Evolutionary conservation across 2,888 invertebrate genomes (phyloP).

Genomic region (Ectropis crepuscularia): DNA sequence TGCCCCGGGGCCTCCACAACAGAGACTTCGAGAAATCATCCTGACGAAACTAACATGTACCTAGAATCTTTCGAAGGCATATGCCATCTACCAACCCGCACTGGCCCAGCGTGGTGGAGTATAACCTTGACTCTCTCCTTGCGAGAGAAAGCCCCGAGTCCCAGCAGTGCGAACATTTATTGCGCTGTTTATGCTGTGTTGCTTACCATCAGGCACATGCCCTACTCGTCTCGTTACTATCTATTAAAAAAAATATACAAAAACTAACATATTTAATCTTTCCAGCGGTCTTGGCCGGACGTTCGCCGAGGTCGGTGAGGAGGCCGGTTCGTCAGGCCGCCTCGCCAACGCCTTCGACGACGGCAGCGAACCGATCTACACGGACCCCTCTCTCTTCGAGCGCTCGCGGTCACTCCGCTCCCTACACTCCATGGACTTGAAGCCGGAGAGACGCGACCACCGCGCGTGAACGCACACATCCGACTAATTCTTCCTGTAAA

Average conservation of each 20-base stretch:
- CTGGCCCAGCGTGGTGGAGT: too few relatives aligned
- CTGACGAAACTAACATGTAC: too few relatives aligned
- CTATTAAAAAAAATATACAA: background rate
- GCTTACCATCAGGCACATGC: too few relatives aligned
- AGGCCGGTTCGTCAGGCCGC: conserved; percentile 78
- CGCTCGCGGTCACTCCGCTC: conserved; percentile 90
- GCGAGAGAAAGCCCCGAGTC: too few relatives aligned
- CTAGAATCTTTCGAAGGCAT: too few relatives aligned
- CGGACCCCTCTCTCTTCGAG: conserved; percentile 95
- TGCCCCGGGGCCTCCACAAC: too few relatives aligned
- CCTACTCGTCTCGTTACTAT: background rate
- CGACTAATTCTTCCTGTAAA: conserved; percentile 10
- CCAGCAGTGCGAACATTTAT: too few relatives aligned
- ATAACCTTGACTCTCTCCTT: too few relatives aligned
- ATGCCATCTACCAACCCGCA: too few relatives aligned
- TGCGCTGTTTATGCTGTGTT: too few relatives aligned
- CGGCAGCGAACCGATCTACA: conserved; percentile 97
- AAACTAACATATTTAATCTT: conserved; percentile 9
- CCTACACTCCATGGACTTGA: conserved; percentile 86
- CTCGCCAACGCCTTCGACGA: conserved; percentile 89
- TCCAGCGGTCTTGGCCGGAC: conserved; percentile 75
- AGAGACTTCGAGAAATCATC: too few relatives aligned
- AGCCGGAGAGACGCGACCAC: conserved; percentile 76
- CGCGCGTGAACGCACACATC: conserved; percentile 57
- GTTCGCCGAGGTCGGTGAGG: conserved; percentile 74